Conservation (phyloP, 2,797 vertebrate genomes). For the Microctenopoma steveboyesi region DNA sequence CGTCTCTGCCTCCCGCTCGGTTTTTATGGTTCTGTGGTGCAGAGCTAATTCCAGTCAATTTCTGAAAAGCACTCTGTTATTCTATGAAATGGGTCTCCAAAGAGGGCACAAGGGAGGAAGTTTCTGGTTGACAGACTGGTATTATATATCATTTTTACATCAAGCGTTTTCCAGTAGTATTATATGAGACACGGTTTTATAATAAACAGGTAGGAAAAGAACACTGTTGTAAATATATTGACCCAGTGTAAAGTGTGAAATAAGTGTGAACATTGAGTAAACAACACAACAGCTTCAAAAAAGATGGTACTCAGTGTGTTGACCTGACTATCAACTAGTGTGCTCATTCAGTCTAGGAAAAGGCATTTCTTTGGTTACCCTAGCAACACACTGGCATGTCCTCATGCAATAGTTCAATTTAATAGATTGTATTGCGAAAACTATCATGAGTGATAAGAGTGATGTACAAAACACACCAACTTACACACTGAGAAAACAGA, state of each 20-base stretch:
- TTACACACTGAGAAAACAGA: neutral
- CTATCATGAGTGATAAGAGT: neutral
- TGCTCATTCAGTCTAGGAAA: neutral
- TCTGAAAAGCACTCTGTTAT: slow-evolving; percentile 70
- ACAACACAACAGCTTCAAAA: slow-evolving; percentile 13
- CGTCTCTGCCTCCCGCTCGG: slow-evolving; percentile 26
- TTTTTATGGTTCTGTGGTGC: slow-evolving; percentile 67
- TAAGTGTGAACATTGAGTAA: neutral
- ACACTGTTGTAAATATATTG: neutral
- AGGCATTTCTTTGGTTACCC: neutral
- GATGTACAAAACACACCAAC: neutral
- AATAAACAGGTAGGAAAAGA: neutral
- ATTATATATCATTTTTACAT: slow-evolving; percentile 44
- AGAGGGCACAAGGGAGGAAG: slow-evolving; percentile 51
- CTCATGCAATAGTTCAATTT: neutral
- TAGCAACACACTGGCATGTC: neutral
- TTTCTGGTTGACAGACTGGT: slow-evolving; percentile 64
- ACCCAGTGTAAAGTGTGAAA: neutral
- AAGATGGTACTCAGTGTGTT: neutral
- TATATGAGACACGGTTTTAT: neutral
- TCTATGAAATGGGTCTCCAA: slow-evolving; percentile 63
- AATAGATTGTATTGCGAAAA: slow-evolving; percentile 3
- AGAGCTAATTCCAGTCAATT: slow-evolving; percentile 72
- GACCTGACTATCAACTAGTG: neutral
- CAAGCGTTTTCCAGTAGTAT: neutral